Conservation (phyloP, 1,140 invertebrate species). For the Hormaphis cornu region DNA sequence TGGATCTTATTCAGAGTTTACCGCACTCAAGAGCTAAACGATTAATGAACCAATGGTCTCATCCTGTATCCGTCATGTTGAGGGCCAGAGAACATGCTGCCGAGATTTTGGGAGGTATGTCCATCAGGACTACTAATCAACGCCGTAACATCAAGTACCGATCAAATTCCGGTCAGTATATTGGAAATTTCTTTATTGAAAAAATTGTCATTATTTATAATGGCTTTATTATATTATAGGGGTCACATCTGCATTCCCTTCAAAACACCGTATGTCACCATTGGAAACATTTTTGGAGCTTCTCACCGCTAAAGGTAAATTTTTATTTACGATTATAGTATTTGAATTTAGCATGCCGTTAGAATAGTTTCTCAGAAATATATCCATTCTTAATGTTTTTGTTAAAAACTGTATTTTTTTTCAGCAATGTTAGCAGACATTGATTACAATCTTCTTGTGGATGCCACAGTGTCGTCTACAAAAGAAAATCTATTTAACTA, state of each 20-base stretch:
- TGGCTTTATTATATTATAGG: slow-evolving; percentile 2
- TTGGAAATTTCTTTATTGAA: background rate
- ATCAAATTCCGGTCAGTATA: slow-evolving; percentile 35
- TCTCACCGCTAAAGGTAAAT: slow-evolving; percentile 63
- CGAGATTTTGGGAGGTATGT: slow-evolving; percentile 59
- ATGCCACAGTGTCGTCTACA: slow-evolving; percentile 59
- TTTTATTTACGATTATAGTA: slow-evolving; percentile 30
- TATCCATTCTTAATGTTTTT: background rate
- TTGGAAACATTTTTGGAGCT: slow-evolving; percentile 74
- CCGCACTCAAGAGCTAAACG: slow-evolving; percentile 65
- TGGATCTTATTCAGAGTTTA: slow-evolving; percentile 60
- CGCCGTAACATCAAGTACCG: slow-evolving; percentile 29
- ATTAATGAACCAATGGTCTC: slow-evolving; percentile 64
- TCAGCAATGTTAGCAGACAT: slow-evolving; percentile 65
- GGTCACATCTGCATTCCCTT: slow-evolving; percentile 51
- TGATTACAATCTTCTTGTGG: slow-evolving; percentile 70
- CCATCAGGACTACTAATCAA: slow-evolving; percentile 35
- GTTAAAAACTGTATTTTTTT: slow-evolving; percentile 37
- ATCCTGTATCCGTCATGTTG: slow-evolving; percentile 65
- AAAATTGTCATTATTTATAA: background rate
- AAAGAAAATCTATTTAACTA: slow-evolving; percentile 44
- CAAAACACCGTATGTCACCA: slow-evolving; percentile 62
- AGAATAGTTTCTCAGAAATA: background rate
- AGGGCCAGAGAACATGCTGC: slow-evolving; percentile 67
- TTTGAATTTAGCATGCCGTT: slow-evolving; percentile 20